phyloP scores from a whole-genome alignment of 1,140 invertebrate species.

The Tetramorium simillimum region DNA sequence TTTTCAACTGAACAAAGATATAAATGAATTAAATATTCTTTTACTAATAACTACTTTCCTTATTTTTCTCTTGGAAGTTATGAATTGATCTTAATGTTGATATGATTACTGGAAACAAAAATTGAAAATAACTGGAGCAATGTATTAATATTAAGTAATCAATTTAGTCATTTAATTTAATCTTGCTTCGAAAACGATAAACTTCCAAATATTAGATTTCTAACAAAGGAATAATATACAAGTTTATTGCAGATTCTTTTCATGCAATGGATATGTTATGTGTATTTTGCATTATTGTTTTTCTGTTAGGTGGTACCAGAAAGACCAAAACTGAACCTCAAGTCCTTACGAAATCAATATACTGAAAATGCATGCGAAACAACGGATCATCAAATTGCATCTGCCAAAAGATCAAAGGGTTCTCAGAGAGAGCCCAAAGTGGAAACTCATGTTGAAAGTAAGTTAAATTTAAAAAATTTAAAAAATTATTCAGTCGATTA shows the following conservation, averaged over 20 bases:
- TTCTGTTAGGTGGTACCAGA: conserved; percentile 9
- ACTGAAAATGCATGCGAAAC: neutral
- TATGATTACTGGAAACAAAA: too few species aligned
- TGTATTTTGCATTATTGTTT: neutral
- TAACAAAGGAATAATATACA: too few species aligned
- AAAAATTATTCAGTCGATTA: neutral
- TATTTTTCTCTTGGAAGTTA: neutral
- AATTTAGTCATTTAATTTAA: too few species aligned
- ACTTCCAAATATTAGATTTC: too few species aligned
- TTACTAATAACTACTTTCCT: neutral
- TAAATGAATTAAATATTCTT: neutral
- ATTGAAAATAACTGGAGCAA: too few species aligned
- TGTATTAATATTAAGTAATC: too few species aligned
- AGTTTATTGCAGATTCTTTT: too few species aligned
- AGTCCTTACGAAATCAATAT: conserved; percentile 39
- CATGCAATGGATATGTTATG: neutral
- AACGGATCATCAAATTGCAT: neutral
- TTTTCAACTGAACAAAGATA: neutral
- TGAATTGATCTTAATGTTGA: neutral
- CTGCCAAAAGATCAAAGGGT: neutral
- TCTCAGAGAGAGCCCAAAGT: neutral
- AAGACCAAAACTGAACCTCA: conserved; percentile 54
- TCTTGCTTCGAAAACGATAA: too few species aligned
- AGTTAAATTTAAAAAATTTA: too few species aligned
- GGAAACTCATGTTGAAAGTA: neutral